Evolutionary conservation across 92 coral and sea anemone species (phyloP).

Genomic region (Bergia puertoricense): DNA sequence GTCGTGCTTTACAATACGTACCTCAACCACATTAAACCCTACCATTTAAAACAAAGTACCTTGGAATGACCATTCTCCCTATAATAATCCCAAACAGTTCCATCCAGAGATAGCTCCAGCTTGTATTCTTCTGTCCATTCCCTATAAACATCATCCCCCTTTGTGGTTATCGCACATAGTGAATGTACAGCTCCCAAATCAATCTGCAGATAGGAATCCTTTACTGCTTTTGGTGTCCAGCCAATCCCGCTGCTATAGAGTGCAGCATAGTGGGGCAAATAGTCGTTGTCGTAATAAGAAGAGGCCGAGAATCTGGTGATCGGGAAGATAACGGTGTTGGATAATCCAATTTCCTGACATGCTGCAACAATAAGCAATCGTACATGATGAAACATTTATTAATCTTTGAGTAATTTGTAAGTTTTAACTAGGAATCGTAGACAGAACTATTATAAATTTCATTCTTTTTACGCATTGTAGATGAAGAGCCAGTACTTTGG

Average conservation of each 20-base stretch:
- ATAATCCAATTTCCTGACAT: slow-evolving; percentile 23
- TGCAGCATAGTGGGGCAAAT: slow-evolving; percentile 26
- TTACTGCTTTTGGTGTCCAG: slow-evolving; percentile 5
- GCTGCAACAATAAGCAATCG: not conserved
- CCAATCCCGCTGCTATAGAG: not conserved
- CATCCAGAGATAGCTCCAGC: not conserved
- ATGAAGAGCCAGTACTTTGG: no score
- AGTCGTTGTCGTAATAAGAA: slow-evolving; percentile 9
- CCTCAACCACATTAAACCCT: no score
- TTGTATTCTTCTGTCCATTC: not conserved
- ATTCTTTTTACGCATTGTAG: no score
- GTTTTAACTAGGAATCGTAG: no score
- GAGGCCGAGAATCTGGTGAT: slow-evolving; percentile 38
- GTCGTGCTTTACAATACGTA: not conserved
- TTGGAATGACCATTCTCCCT: not conserved
- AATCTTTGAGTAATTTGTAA: no score
- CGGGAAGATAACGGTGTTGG: slow-evolving; percentile 17
- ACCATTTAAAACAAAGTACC: not conserved
- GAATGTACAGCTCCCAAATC: not conserved
- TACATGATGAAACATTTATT: no score
- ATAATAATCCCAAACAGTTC: not conserved
- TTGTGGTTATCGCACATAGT: not conserved
- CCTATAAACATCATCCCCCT: not conserved
- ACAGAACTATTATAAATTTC: no score
- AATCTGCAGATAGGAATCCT: slow-evolving; percentile 22